Evolutionary conservation across 2,888 invertebrate genomes (phyloP).

Genomic region (Melieria picta): DNA sequence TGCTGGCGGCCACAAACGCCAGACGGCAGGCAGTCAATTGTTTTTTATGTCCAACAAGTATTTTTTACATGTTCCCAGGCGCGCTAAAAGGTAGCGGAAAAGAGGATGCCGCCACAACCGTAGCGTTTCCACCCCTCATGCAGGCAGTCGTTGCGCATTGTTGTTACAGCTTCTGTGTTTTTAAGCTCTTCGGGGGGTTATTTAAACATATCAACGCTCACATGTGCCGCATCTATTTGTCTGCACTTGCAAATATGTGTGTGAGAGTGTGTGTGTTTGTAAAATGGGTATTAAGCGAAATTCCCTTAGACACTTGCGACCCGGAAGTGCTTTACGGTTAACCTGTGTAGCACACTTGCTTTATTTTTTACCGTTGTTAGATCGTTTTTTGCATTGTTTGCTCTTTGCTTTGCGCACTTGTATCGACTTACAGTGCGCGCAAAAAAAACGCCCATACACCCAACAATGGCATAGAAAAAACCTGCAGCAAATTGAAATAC

Average conservation of each 20-base stretch:
- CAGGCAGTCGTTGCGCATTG: no score
- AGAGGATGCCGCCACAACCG: neutral
- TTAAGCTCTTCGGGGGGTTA: slow-evolving; percentile 2
- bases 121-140: no score
- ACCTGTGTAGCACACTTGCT: slow-evolving; percentile 20
- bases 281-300: neutral
- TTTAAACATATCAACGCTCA: slow-evolving; percentile 1
- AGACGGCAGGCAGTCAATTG: neutral
- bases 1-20: no score
- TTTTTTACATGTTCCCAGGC: neutral
- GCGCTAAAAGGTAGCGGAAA: neutral
- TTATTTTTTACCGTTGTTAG: slow-evolving; percentile 10
- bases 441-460: no score
- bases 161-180: neutral
- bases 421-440: neutral
- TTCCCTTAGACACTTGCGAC: slow-evolving; percentile 6
- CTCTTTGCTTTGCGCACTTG: slow-evolving; percentile 6
- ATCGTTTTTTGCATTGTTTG: slow-evolving; percentile 2
- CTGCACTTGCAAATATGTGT: neutral
- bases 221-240: neutral
- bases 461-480: no score
- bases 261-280: neutral
- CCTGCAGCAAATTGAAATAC: neutral
- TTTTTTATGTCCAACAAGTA: neutral
- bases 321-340: slow-evolving; percentile 35